These are phyloP conservation scores for Xerus rutilus DNA, from an alignment of 2,797 vertebrate species.

Conservation along the genomic window DNA sequence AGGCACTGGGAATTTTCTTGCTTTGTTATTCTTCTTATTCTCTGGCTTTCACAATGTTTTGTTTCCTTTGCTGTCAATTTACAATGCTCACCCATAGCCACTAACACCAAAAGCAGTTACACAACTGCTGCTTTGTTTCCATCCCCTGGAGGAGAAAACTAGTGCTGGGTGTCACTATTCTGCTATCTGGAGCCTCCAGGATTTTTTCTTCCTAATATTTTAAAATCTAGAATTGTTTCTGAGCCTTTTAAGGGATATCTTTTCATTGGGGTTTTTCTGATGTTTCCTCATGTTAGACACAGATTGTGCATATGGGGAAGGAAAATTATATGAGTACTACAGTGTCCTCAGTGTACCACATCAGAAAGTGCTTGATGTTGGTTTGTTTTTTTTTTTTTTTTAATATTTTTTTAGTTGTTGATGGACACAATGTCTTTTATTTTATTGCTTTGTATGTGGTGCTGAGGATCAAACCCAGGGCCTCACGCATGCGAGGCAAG, in stretches of 20 bases:
- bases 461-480: too few species aligned
- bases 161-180: neutral
- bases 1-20: neutral
- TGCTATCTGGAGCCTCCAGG: neutral
- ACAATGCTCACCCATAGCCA: neutral
- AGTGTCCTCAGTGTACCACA: neutral
- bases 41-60: neutral
- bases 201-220: neutral
- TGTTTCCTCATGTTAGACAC: conserved; percentile 30
- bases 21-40: neutral
- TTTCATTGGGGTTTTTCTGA: neutral
- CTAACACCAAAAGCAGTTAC: neutral
- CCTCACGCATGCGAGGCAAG: too few species aligned
- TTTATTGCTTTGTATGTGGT: too few species aligned
- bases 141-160: neutral
- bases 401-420: too few species aligned
- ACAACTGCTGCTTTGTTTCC: neutral
- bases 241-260: neutral
- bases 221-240: neutral
- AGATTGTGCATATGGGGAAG: neutral
- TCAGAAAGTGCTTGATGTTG: neutral
- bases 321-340: neutral
- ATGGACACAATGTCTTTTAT: too few species aligned
- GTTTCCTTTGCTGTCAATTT: neutral
- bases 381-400: too few species aligned